Evolutionary conservation across 2,113 vertebrate genomes (phyloP), one percentile per base, ranked within the genome.

Genomic region (Mastomys natalensis): DNA sequence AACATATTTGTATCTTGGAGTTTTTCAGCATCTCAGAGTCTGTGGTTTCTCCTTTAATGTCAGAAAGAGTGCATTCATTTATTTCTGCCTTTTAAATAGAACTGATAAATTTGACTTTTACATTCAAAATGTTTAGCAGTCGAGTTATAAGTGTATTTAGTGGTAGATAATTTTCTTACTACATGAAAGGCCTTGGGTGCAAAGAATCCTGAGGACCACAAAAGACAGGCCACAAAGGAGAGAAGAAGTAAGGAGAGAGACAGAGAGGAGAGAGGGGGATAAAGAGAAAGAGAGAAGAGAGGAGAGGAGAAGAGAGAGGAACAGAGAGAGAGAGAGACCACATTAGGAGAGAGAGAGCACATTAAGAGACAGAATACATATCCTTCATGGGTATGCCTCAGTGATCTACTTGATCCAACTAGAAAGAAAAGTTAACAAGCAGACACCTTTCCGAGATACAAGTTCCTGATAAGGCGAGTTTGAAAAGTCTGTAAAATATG

Each of bases 51-150:
- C 64, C 84, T 64, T 92, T 43, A 66, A 40, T 72, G 34, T 90
- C 51, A 95, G 26, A 60, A 60, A 60, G 13, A 37, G n/a, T 40
- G 80, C 89, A 22, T 88, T n/a, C 24, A 70, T 55, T 87, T 48
- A 48, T 24, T 48, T 92, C 91, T 94, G 70, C 55, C 43, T 95
- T 91, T 95, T 29, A 76, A 81, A 77, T 70, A 87, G 89, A 51
- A 40, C 60, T n/a, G 8, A 37, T 62, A 29, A 64, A n/a, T 64
- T 66, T 0, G 0, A 58, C 29, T 51, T 93, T 95, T 87, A 90
- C 21, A 40, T 74, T 58, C 70, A 77, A 87, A 89, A 66, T 85
- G 53, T 94, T 53, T 53, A 87, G n/a, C 13, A 74, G 12, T 13
- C 19, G 29, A 26, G 22, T 24, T 51, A 45, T 16, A 3, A 15